These are phyloP conservation scores for Danio jaintianensis DNA, from an alignment of 2,797 vertebrate species.

Conservation along the genomic window DNA sequence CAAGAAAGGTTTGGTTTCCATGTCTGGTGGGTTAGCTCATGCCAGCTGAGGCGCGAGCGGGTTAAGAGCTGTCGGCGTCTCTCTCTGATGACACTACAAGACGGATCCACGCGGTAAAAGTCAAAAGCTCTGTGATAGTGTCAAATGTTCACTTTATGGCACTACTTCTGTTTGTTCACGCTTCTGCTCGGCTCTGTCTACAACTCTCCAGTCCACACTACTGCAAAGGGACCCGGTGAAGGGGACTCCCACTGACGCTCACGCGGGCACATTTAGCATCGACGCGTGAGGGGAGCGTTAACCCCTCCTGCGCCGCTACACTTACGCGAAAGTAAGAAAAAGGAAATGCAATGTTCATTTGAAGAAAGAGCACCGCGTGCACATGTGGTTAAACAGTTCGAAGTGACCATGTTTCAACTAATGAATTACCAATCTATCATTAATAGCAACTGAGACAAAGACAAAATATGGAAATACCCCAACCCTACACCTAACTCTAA, in stretches of 20 bases:
- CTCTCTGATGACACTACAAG: conserved; percentile 51
- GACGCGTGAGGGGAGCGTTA: conserved; percentile 63
- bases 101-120: conserved; percentile 68
- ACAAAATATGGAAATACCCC: too few species aligned
- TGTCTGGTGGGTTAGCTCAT: conserved; percentile 88
- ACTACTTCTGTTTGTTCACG: conserved; percentile 73
- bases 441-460: neutral
- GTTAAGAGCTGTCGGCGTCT: conserved; percentile 65
- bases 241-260: conserved; percentile 77
- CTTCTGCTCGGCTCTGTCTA: conserved; percentile 65
- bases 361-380: neutral
- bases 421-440: neutral
- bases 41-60: conserved; percentile 77
- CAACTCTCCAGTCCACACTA: conserved; percentile 72
- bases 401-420: neutral
- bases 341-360: neutral
- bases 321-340: neutral
- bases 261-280: conserved; percentile 64
- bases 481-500: too few species aligned
- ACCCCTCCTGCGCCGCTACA: conserved; percentile 38
- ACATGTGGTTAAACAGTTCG: neutral
- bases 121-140: conserved; percentile 65
- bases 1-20: conserved; percentile 98
- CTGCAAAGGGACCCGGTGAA: conserved; percentile 78
- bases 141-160: conserved; percentile 72